These are phyloP conservation scores for Cenopis cana DNA, from an alignment of 2,888 invertebrate species.

Conservation along the genomic window DNA sequence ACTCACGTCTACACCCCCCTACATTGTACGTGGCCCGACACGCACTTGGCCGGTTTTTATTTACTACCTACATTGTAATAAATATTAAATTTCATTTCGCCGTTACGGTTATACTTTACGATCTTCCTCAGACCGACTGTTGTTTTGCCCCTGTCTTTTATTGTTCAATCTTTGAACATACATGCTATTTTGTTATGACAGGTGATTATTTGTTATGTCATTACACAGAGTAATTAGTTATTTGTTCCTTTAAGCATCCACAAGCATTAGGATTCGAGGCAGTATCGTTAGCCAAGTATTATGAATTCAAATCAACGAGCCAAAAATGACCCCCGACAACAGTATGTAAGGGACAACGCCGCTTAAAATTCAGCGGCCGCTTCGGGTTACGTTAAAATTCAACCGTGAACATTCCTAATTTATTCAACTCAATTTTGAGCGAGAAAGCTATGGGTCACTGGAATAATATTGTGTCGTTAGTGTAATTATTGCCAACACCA, in stretches of 20 bases:
- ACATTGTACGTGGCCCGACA: too few relatives aligned
- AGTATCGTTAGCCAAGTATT: constrained; percentile 16
- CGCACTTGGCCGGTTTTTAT: too few relatives aligned
- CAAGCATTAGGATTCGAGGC: neutral
- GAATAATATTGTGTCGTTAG: constrained; percentile 34
- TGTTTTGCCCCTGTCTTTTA: too few relatives aligned
- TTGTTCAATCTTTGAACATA: too few relatives aligned
- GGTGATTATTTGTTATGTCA: too few relatives aligned
- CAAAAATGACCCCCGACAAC: constrained; percentile 30
- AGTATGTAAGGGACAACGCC: constrained; percentile 31
- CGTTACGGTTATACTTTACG: too few relatives aligned
- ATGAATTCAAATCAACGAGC: constrained; percentile 24
- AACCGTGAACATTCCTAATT: constrained; percentile 74
- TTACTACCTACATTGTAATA: too few relatives aligned
- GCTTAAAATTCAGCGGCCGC: constrained; percentile 51
- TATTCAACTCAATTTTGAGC: constrained; percentile 79
- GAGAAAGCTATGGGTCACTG: constrained; percentile 64
- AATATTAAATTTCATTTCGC: too few relatives aligned
- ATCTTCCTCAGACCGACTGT: too few relatives aligned
- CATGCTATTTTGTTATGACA: too few relatives aligned
- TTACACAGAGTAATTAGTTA: too few relatives aligned
- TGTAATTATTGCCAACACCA: constrained; percentile 30
- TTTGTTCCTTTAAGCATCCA: neutral
- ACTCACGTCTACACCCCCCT: too few relatives aligned
- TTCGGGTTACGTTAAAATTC: constrained; percentile 73